Evolutionary conservation across 2,888 invertebrate genomes (phyloP), one percentile per base, ranked within the genome.

Genomic region (Helobdella robusta): DNA sequence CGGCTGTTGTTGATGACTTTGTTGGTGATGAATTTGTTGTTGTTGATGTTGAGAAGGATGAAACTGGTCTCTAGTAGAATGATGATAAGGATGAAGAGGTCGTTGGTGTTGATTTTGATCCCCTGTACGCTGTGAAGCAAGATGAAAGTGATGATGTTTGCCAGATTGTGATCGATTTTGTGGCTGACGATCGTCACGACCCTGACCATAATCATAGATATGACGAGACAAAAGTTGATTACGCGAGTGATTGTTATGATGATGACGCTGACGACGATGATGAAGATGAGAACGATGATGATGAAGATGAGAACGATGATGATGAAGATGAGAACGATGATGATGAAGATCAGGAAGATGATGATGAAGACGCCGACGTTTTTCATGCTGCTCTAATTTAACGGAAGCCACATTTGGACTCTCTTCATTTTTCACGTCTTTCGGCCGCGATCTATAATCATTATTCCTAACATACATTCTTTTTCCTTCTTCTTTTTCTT

Each of bases 271-370:
- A 58, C 5, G 58, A 58, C 5, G 34, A 58, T 3, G 58, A 58
- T 30, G 58, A 5, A 3, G 30, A 58, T 32, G 58, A 58, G 28
- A 34, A 58, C 5, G 58, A 58, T 28, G 58, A 34, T 58, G 58
- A 34, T 58, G 30, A 58, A 15, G 58, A 5, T 58, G 30, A 58
- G 28, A 34, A 58, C 34, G 58, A 58, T 58, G 58, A 58, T 58
- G 58, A 34, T 58, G 34, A n/a, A 32, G 58, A 34, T 58, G 59
- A 36, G n/a, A 36, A 36, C 36, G 35, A 59, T 35, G 25, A 40
- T 60, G 60, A 44, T 60, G 60, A 48, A 30, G 59, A 54, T 20
- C 11, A 34, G 30, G 62, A n/a, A 30, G 36, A 20, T 15, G 34
- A 18, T 8, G 20, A 5, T 40, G 44, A 40, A 23, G 6, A 5